Conservation (phyloP, 2,888 invertebrate species). For the Caenorhabditis sp. region DNA sequence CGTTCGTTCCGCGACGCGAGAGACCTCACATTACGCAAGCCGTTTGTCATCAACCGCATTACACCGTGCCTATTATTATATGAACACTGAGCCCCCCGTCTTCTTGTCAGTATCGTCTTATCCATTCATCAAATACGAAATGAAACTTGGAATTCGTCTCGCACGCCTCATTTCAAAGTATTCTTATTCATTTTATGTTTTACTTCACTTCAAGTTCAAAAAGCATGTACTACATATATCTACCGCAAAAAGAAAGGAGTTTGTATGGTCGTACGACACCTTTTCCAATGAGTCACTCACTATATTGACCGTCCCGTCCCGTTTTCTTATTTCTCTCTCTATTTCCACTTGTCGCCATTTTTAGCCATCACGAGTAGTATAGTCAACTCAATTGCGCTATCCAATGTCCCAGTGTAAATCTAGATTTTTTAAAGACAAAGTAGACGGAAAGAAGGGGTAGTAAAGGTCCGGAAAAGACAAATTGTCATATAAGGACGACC, state of each 20-base stretch:
- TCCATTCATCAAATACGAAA: slow-evolving; percentile 52
- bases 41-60: slow-evolving; percentile 67
- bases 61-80: slow-evolving; percentile 59
- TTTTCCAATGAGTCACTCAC: slow-evolving; percentile 22
- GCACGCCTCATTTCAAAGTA: too few species aligned
- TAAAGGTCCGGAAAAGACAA: neutral
- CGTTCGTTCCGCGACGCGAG: slow-evolving; percentile 39
- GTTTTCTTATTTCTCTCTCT: slow-evolving; percentile 30
- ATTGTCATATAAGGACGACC: neutral
- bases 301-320: slow-evolving; percentile 46
- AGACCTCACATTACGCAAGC: slow-evolving; percentile 63
- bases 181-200: too few species aligned
- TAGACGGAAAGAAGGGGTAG: too few species aligned
- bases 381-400: neutral
- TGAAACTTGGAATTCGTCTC: too few species aligned
- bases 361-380: neutral
- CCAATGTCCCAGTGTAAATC: too few species aligned
- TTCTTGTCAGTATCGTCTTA: slow-evolving; percentile 7
- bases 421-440: too few species aligned
- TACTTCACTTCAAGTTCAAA: neutral
- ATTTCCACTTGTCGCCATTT: neutral
- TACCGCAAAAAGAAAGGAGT: slow-evolving; percentile 9
- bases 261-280: slow-evolving; percentile 49
- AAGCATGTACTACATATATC: too few species aligned
- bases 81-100: slow-evolving; percentile 47